phyloP scores from a whole-genome alignment of 2,888 invertebrate genomes.

The Fragum fragum region DNA sequence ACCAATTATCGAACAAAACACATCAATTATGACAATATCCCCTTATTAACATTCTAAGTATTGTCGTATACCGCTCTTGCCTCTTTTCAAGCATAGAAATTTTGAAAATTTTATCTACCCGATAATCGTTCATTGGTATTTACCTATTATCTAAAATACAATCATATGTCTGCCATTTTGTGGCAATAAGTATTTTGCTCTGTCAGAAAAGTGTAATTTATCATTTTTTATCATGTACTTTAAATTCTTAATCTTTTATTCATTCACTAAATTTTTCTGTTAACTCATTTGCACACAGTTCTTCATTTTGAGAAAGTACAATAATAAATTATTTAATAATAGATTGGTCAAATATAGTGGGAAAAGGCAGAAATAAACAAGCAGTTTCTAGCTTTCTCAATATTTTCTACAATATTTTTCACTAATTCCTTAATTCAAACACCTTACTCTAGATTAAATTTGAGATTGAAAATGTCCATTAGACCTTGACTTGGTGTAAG shows the following conservation, averaged over 20 bases:
- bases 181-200: not conserved
- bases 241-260: not conserved
- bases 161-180: slow-evolving; percentile 20
- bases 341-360: too few species aligned
- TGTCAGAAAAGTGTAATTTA: not conserved
- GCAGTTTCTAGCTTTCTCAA: too few species aligned
- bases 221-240: not conserved
- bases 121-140: slow-evolving; percentile 17
- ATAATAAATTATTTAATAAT: too few species aligned
- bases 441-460: too few species aligned
- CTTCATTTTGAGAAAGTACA: too few species aligned
- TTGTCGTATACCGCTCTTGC: not conserved
- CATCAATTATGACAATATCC: slow-evolving; percentile 7
- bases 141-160: slow-evolving; percentile 18
- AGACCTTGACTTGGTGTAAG: too few species aligned
- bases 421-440: too few species aligned
- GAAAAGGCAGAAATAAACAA: too few species aligned
- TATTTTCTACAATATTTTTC: too few species aligned
- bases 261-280: too few species aligned
- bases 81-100: slow-evolving; percentile 20
- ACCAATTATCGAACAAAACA: slow-evolving; percentile 21
- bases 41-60: slow-evolving; percentile 1
- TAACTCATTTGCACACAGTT: too few species aligned
- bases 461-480: too few species aligned
- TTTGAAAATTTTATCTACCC: slow-evolving; percentile 22